Percentiles rank a stretch among this genome's conserved stretches.
These are phyloP conservation scores for Styela clava DNA, from an alignment of 23 tunicate genomes.

Conservation along the genomic window DNA sequence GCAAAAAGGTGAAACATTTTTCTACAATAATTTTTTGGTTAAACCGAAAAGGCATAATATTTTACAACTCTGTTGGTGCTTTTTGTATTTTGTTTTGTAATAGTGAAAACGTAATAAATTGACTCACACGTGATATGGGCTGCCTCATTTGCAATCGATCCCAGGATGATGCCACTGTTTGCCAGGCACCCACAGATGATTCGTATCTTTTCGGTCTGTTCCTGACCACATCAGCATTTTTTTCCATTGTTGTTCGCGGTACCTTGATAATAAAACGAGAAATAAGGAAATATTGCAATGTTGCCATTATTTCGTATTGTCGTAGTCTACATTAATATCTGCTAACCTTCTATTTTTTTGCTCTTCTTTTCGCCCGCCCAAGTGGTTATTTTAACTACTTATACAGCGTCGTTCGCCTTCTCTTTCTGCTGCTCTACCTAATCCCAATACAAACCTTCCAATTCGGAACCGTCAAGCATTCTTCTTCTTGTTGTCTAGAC, in stretches of 20 bases:
- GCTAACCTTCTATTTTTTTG: too few relatives aligned
- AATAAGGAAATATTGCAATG: background rate
- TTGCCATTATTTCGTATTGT: too few relatives aligned
- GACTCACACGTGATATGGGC: slow-evolving; percentile 3
- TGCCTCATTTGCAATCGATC: slow-evolving; percentile 40
- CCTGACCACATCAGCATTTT: slow-evolving; percentile 68
- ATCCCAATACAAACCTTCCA: slow-evolving; percentile 16
- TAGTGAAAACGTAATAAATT: background rate
- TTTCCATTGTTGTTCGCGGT: slow-evolving; percentile 48
- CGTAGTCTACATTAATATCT: too few relatives aligned
- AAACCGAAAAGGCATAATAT: background rate
- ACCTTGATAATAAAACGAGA: background rate
- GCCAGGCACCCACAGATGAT: slow-evolving; percentile 43
- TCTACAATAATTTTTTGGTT: background rate
- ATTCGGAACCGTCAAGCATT: slow-evolving; percentile 37
- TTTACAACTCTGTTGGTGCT: background rate
- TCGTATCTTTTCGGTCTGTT: slow-evolving; percentile 39
- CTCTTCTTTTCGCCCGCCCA: too few relatives aligned
- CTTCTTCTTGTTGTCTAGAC: slow-evolving; percentile 29
- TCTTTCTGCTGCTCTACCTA: background rate
- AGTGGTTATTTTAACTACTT: too few relatives aligned
- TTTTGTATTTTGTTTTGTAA: background rate
- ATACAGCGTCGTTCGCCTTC: too few relatives aligned
- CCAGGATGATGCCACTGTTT: slow-evolving; percentile 58
- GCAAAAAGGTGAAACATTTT: background rate